Base-by-base conservation (phyloP, 2,113 vertebrate species). In the Neolamprologus variostigma region DNA sequence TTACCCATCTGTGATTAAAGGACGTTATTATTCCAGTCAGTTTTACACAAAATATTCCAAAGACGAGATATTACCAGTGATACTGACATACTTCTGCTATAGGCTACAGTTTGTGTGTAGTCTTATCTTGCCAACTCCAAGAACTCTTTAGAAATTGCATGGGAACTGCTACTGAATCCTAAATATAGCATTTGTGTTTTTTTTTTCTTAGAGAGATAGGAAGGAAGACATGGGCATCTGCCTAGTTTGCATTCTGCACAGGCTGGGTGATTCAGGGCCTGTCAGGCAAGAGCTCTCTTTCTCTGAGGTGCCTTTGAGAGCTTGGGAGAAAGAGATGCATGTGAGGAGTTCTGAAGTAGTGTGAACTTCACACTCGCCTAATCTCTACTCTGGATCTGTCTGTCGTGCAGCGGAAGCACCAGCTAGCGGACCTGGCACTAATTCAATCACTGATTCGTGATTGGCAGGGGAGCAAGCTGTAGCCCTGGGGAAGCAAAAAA, bases 281-380 rank as follows among this genome's bases (percentile, higher is more conserved):
- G 95, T 94, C 95, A 95, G 93, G 84, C 91, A 81, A 83, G 71
- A 85, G 85, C 87, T 82, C 86, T 83, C 88, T 89, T 89, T 87
- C 89, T 92, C 93, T 92, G 92, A 95, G 94, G 86, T 92, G 92
- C 93, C 93, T 95, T 93, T 93, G 91, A 95, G 92, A 87, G 91
- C 89, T 85, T 19, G 86, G 89, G 89, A 90, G 84, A 93, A 87
- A 90, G 86, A 87, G 89, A 90, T 73, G 88, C 92, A 90, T 92
- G 87, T 80, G 83, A 87, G 83, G 91, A 94, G 90, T 90, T 95
- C 91, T 93, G 93, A 93, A 86, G 91, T 50, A 93, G 92, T 91
- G 94, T 94, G 94, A 95, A 95, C 94, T 94, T 95, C 94, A 95
- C 94, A 95, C 92, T 93, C 85, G 45, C 86, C 91, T 94, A 94